These are phyloP conservation scores for Nemurella pictetii DNA, from an alignment of 2,888 invertebrate genomes.

Conservation along the genomic window DNA sequence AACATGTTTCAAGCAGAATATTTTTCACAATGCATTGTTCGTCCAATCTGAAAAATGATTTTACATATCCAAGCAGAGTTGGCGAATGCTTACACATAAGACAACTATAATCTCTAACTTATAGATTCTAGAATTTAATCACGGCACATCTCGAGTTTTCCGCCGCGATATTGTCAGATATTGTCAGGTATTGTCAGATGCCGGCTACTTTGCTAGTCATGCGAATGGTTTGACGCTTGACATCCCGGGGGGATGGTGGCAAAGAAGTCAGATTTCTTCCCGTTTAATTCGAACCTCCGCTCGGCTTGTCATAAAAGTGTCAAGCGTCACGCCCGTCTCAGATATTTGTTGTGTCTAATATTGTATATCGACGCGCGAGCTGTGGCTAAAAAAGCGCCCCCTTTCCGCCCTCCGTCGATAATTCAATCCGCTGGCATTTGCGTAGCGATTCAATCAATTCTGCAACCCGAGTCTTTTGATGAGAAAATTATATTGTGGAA, in stretches of 20 bases:
- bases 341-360: background rate
- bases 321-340: background rate
- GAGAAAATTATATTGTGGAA: background rate
- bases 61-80: too few relatives aligned
- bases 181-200: too few relatives aligned
- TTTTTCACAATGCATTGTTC: too few relatives aligned
- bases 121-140: too few relatives aligned
- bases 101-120: too few relatives aligned
- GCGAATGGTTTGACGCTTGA: background rate
- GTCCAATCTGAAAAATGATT: too few relatives aligned
- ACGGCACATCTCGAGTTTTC: too few relatives aligned
- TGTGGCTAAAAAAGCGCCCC: too few relatives aligned
- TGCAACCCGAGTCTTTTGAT: background rate
- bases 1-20: too few relatives aligned
- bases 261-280: background rate
- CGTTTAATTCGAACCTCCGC: background rate
- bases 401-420: background rate
- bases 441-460: background rate
- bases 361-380: background rate
- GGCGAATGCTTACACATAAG: too few relatives aligned
- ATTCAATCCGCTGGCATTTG: background rate
- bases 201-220: background rate
- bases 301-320: background rate
- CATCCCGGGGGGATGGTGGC: background rate
- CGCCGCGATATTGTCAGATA: too few relatives aligned